These are phyloP conservation scores for Callimorpha dominula DNA, from an alignment of 2,888 invertebrate genomes.

Conservation along the genomic window DNA sequence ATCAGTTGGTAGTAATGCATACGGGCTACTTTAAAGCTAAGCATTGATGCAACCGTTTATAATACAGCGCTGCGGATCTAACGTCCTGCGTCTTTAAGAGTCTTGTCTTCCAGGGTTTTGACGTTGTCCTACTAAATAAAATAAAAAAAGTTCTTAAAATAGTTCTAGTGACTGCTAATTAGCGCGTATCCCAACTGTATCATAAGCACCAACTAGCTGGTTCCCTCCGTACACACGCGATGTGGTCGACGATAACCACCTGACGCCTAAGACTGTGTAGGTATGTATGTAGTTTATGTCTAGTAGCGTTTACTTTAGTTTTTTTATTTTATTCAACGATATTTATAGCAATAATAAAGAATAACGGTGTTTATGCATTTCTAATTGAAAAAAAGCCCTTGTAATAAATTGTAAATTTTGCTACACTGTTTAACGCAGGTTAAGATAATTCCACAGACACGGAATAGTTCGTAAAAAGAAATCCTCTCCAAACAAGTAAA, in stretches of 20 bases:
- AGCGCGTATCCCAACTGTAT: neutral
- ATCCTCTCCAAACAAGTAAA: too few species aligned
- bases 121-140: neutral
- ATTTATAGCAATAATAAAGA: neutral
- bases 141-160: neutral
- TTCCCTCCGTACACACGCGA: conserved; percentile 17
- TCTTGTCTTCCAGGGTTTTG: neutral
- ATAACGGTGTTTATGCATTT: neutral
- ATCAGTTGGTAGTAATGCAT: too few species aligned
- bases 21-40: too few species aligned
- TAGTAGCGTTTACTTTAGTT: neutral
- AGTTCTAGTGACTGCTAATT: conserved; percentile 3
- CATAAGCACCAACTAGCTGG: neutral
- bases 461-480: too few species aligned
- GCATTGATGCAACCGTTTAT: too few species aligned
- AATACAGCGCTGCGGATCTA: too few species aligned
- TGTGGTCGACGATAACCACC: conserved; percentile 17
- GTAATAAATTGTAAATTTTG: too few species aligned
- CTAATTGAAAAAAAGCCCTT: neutral
- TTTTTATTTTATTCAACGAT: neutral
- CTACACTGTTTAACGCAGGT: too few species aligned
- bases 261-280: neutral
- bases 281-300: neutral
- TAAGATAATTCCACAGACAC: too few species aligned
- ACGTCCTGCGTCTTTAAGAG: neutral